A percentile compares a stretch with the other conserved stretches of the same genome.
Evolutionary conservation across 1,140 invertebrate genomes (phyloP).

Genomic region (Euwallacea fornicatus): DNA sequence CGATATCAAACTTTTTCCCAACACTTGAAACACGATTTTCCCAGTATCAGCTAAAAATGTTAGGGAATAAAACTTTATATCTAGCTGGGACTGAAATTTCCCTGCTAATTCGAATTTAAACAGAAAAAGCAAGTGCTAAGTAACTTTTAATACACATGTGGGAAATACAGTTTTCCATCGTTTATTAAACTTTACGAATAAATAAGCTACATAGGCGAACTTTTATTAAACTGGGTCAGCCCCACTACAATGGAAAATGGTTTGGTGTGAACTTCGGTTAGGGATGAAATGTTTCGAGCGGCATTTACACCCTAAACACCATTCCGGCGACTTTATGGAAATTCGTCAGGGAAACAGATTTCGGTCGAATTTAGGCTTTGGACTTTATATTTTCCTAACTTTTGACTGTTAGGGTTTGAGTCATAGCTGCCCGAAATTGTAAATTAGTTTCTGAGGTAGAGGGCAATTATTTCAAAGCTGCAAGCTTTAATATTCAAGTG

Average conservation of each 20-base stretch:
- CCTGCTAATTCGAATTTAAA: constrained; percentile 7
- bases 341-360: constrained; percentile 7
- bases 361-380: background rate
- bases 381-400: background rate
- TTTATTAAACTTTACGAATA: constrained; percentile 18
- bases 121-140: constrained; percentile 7
- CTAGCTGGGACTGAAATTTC: background rate
- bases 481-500: too few species aligned
- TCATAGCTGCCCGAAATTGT: background rate
- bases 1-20: constrained; percentile 4
- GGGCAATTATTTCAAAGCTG: too few species aligned
- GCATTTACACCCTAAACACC: constrained; percentile 1
- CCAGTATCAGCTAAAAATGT: constrained; percentile 6
- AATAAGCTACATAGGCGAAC: background rate
- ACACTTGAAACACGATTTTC: background rate
- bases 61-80: constrained; percentile 10
- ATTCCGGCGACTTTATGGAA: background rate
- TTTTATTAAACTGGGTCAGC: constrained; percentile 13
- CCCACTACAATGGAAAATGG: constrained; percentile 8
- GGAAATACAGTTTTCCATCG: constrained; percentile 9
- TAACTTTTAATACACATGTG: constrained; percentile 12
- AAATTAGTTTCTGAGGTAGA: background rate
- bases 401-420: background rate
- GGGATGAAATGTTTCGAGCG: constrained; percentile 2
- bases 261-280: constrained; percentile 2